These are phyloP conservation scores for Epizoanthus rinbou DNA, from an alignment of 92 coral and sea anemone species.

Conservation along the genomic window DNA sequence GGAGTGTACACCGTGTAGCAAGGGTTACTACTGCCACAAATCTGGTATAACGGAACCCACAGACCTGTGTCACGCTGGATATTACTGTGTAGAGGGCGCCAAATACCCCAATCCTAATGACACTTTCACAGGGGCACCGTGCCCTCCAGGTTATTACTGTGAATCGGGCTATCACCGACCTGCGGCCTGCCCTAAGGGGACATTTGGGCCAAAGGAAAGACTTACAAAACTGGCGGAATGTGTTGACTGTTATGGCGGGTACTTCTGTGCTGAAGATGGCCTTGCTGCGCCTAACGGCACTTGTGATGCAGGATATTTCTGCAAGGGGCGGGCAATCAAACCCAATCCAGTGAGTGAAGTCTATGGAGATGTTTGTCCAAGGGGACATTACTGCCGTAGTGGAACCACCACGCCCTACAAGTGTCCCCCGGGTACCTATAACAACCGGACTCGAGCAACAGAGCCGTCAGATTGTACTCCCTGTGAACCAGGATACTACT, in stretches of 20 bases:
- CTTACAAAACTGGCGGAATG: conserved; percentile 76
- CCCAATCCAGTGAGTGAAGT: conserved; percentile 78
- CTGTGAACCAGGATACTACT: conserved; percentile 90
- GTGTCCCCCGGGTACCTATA: conserved; percentile 97
- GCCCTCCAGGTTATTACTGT: conserved; percentile 90
- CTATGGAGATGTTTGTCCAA: conserved; percentile 88
- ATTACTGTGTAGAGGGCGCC: conserved; percentile 87
- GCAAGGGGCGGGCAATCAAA: conserved; percentile 79
- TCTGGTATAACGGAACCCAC: conserved; percentile 84
- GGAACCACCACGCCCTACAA: conserved; percentile 93
- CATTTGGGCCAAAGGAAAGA: conserved; percentile 79
- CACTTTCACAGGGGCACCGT: conserved; percentile 88
- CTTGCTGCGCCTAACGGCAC: conserved; percentile 90
- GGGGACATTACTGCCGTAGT: conserved; percentile 83
- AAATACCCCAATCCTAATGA: conserved; percentile 88
- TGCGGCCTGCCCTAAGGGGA: conserved; percentile 88
- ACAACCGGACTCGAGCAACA: conserved; percentile 80
- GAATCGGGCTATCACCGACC: conserved; percentile 74
- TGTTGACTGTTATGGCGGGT: conserved; percentile 90
- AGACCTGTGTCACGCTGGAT: conserved; percentile 89
- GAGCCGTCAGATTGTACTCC: conserved; percentile 82
- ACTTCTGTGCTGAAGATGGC: conserved; percentile 78
- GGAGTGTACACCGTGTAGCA: conserved; percentile 81
- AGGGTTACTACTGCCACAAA: conserved; percentile 87
- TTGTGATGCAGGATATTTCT: conserved; percentile 90